Conservation (phyloP, 2,888 invertebrate species). For the Neoitamus cyanurus region DNA sequence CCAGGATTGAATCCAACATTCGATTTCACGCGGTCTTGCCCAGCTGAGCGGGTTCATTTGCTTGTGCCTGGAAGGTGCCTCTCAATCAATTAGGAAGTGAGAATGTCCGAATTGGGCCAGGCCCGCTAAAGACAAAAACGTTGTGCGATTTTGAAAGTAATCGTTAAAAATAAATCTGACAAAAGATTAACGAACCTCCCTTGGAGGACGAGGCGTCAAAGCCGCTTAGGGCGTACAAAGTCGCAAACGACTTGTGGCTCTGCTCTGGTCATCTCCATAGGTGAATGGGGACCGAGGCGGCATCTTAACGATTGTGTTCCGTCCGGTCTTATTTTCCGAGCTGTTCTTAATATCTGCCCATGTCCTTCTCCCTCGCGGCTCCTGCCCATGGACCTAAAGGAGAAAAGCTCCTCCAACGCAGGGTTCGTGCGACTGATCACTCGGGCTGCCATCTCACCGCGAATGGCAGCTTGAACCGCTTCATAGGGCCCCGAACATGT, state of each 20-base stretch:
- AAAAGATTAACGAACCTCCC: not conserved
- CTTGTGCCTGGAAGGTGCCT: not conserved
- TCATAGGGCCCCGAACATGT: not conserved
- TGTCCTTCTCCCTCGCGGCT: not conserved
- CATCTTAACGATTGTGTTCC: not conserved
- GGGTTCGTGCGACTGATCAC: not conserved
- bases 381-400: not conserved
- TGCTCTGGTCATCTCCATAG: not conserved
- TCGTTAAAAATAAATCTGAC: not conserved
- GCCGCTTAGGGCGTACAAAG: not conserved
- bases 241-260: not conserved
- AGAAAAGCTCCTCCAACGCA: slow-evolving; percentile 6
- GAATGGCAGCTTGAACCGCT: not conserved
- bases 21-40: not conserved
- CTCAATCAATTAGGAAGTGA: slow-evolving; percentile 16
- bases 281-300: not conserved
- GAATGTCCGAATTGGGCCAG: not conserved
- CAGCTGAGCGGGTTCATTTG: not conserved
- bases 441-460: not conserved
- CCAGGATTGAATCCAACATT: not conserved
- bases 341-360: slow-evolving; percentile 4
- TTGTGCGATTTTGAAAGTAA: not conserved
- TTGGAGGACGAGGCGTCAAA: not conserved
- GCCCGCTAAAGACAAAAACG: not conserved
- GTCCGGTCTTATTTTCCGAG: not conserved